A percentile compares a stretch with the other conserved stretches of the same genome.
phyloP scores from a whole-genome alignment of 2,888 invertebrate species.

The Xestobium rufovillosum region DNA sequence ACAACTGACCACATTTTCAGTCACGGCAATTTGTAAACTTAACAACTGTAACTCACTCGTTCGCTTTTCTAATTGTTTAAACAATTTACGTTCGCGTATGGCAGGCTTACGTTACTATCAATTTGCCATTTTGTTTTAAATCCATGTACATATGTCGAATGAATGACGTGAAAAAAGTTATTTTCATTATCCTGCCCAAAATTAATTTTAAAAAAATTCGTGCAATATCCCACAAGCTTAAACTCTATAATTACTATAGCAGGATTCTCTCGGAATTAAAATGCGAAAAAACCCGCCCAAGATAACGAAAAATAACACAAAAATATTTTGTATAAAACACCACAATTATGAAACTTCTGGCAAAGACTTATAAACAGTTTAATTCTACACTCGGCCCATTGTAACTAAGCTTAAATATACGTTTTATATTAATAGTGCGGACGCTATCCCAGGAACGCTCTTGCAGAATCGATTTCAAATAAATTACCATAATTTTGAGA shows the following conservation, averaged over 20 bases:
- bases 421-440: conserved; percentile 38
- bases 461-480: conserved; percentile 40
- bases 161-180: no score
- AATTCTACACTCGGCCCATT: conserved; percentile 33
- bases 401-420: conserved; percentile 32
- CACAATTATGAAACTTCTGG: conserved; percentile 30
- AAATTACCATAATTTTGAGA: conserved; percentile 42
- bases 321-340: conserved; percentile 30
- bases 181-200: no score
- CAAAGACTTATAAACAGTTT: conserved; percentile 32
- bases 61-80: background rate
- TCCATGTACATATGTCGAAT: conserved; percentile 9
- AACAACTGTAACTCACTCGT: conserved; percentile 26
- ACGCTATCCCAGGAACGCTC: conserved; percentile 36
- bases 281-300: no score
- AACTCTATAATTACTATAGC: no score
- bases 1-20: conserved; percentile 32
- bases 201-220: no score
- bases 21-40: conserved; percentile 31
- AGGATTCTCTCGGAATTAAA: no score
- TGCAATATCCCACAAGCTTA: no score
- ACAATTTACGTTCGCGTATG: conserved; percentile 19
- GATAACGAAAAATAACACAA: no score
- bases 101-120: conserved; percentile 19
- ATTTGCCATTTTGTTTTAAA: conserved; percentile 24